Conservation (phyloP, 1,140 invertebrate genomes). For the Bursaphelenchus mucronatus region DNA sequence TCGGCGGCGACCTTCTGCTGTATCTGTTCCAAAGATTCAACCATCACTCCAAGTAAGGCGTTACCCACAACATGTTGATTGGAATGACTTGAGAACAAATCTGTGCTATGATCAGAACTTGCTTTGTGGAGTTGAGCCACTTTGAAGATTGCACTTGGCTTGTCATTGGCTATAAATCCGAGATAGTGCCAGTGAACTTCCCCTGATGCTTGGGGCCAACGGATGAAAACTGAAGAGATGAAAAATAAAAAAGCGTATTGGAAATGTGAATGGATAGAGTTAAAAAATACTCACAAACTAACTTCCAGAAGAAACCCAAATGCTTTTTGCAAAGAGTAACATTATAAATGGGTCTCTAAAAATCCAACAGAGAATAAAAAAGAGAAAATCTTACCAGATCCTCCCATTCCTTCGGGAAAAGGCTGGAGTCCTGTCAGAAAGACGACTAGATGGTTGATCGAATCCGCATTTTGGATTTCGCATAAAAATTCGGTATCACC, state of each 20-base stretch:
- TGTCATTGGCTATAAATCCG: slow-evolving; percentile 34
- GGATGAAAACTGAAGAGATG: slow-evolving; percentile 32
- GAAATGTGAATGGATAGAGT: too few species aligned
- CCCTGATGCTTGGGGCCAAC: slow-evolving; percentile 2
- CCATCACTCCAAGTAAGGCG: slow-evolving; percentile 25
- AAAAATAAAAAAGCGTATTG: slow-evolving; percentile 15
- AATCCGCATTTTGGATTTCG: slow-evolving; percentile 28
- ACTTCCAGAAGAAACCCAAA: neutral
- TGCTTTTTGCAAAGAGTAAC: slow-evolving; percentile 11
- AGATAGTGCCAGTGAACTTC: slow-evolving; percentile 27
- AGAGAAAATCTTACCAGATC: slow-evolving; percentile 31
- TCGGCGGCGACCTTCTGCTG: slow-evolving; percentile 12
- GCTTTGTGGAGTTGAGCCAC: slow-evolving; percentile 30
- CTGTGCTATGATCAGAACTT: slow-evolving; percentile 8
- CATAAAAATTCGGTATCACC: slow-evolving; percentile 31
- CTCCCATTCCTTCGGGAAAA: slow-evolving; percentile 33
- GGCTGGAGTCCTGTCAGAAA: slow-evolving; percentile 39
- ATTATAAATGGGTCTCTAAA: neutral
- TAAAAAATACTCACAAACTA: too few species aligned
- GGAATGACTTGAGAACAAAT: slow-evolving; percentile 34
- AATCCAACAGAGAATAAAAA: neutral
- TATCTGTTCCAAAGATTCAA: slow-evolving; percentile 37
- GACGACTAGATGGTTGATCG: slow-evolving; percentile 40
- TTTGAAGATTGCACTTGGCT: slow-evolving; percentile 41
- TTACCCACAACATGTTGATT: slow-evolving; percentile 11